Percentiles rank a stretch among this genome's conserved stretches.
Evolutionary conservation across 2,113 vertebrate genomes (phyloP).

Genomic region (Sinosuthora webbiana): DNA sequence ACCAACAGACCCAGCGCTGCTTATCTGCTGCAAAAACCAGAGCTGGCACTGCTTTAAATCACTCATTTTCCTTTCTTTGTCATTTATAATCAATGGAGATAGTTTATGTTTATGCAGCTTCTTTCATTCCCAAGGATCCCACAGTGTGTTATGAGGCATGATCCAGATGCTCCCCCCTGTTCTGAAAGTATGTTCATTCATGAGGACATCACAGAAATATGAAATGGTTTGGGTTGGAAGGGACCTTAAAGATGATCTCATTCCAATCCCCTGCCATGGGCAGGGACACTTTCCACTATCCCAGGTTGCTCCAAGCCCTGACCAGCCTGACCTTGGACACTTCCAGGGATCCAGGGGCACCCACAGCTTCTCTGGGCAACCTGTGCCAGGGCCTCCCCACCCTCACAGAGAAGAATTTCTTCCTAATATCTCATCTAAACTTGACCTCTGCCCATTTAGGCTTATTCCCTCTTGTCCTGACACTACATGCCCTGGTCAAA

Average conservation of each 20-base stretch:
- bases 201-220: neutral
- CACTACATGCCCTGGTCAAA: neutral
- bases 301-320: rapidly evolving
- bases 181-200: neutral
- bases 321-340: neutral
- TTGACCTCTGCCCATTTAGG: neutral
- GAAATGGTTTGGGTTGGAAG: neutral
- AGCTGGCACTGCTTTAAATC: conserved; percentile 14
- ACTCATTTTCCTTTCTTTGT: neutral
- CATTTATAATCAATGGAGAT: neutral
- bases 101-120: neutral
- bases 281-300: neutral
- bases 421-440: neutral
- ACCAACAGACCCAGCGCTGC: neutral
- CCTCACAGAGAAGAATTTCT: neutral
- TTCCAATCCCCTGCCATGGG: neutral
- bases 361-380: neutral
- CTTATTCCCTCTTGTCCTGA: neutral
- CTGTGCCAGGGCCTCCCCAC: neutral
- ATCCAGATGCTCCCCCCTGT: neutral
- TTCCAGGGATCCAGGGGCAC: neutral
- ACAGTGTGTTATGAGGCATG: neutral
- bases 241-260: neutral
- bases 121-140: neutral
- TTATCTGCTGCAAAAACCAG: neutral